Base-by-base conservation (phyloP, 2,888 invertebrate species). In the Synanthedon vespiformis region DNA sequence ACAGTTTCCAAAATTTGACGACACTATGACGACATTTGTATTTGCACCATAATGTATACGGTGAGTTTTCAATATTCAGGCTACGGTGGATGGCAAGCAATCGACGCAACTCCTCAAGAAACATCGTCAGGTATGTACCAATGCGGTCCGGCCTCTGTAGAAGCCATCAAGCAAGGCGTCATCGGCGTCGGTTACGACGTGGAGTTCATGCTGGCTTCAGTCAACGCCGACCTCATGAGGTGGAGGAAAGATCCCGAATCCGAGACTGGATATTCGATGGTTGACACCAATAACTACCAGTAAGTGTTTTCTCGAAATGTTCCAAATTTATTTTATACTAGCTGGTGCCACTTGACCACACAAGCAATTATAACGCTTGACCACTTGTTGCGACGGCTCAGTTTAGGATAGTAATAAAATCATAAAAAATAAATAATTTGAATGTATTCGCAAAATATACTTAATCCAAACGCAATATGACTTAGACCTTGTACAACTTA, bases 1-100 rank as follows among this genome's bases (percentile, higher is more conserved):
- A 22, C 22, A 22, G 22, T 22, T 22, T 22, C 22, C 22, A 22
- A 22, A 5, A 22, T 22, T n/a, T n/a, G n/a, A n/a, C n/a, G n/a
- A n/a, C n/a, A n/a, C n/a, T n/a, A n/a, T n/a, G n/a, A n/a, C n/a
- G 41, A 41, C 6, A 41, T 41, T 41, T 12, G 8, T 14, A n/a
- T 44, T 44, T n/a, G 44, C 4, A 14, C 10, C 34, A 34, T 50
- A 54, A 49, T 48, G 49, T 44, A 11, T 4, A 44, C 0, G 2
- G 1, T 44, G n/a, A n/a, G 5, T 53, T 27, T 14, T 48, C 13
- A 22, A 16, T 12, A 1, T 11, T 4, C 58, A 89, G 92, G 94
- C 11, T 95, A 93, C 68, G 94, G 94, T 0, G 95, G 95, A n/a
- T 96, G 95, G 95, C 95, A 96, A 80, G 95, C 93, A 0, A 90